A percentile compares a stretch with the other conserved stretches of the same genome.
These are phyloP conservation scores for Tachina fera DNA, from an alignment of 2,888 invertebrate genomes.

Conservation along the genomic window DNA sequence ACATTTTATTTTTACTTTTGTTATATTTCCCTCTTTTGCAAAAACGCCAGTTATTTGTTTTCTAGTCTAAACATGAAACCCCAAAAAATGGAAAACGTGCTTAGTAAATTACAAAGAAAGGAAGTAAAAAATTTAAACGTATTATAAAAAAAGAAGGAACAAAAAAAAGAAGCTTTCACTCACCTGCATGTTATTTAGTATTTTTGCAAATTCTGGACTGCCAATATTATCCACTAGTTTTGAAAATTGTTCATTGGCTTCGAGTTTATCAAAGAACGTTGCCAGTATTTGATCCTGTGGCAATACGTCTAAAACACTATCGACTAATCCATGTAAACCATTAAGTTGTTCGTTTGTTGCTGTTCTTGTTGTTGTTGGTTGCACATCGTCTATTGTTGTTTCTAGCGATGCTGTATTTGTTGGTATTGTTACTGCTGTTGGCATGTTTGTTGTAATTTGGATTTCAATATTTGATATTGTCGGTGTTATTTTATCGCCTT, in stretches of 20 bases:
- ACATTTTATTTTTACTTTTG: conserved; percentile 30
- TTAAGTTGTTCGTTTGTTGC: conserved; percentile 74
- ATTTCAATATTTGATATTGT: conserved; percentile 60
- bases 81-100: no score
- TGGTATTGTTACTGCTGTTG: conserved; percentile 4
- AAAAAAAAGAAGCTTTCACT: conserved; percentile 59
- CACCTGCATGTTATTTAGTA: conserved; percentile 80
- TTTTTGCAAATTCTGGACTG: conserved; percentile 78
- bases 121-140: conserved; percentile 41
- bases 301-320: conserved; percentile 80
- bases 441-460: conserved; percentile 44
- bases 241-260: conserved; percentile 80
- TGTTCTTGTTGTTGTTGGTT: conserved; percentile 62
- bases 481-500: conserved; percentile 45
- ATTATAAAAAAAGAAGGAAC: neutral
- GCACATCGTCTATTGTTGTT: conserved; percentile 44
- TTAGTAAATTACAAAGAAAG: conserved; percentile 12
- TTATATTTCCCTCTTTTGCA: neutral
- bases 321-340: conserved; percentile 81
- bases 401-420: conserved; percentile 1
- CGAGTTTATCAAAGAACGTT: conserved; percentile 81
- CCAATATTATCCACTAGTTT: conserved; percentile 80
- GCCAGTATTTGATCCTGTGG: conserved; percentile 82
- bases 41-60: conserved; percentile 16
- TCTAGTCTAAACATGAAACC: neutral